Evolutionary conservation across 2,888 invertebrate species (phyloP), one percentile per base, ranked within the genome.

Genomic region (Boloria euphrosyne): DNA sequence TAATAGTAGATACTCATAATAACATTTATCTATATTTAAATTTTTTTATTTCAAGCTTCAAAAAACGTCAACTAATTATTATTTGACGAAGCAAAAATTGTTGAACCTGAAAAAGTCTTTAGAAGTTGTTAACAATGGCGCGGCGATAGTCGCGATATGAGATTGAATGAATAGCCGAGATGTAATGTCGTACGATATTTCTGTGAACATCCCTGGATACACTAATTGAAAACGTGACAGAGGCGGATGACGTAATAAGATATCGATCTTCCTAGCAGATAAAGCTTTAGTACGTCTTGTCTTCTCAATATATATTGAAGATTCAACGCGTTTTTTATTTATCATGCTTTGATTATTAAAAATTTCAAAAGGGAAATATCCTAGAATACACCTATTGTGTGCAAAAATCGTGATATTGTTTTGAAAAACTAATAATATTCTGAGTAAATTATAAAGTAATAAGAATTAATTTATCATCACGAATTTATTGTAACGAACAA

Each of bases 161-260:
- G 66, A 54, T 52, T 27, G 53, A 62, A 50, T 71, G 71, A 71
- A 71, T 71, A 68, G 62, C 27, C 53, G 62, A 68, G 57, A 68
- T 66, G 66, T 57, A 60, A 61, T 61, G 53, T 57, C 22, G 27
- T 55, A 61, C 63, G 43, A 62, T 66, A 69, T 63, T 58, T 38
- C 53, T 82, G 78, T 78, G 74, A 77, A 76, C 78, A 75, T 77
- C 77, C 67, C 77, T 78, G 81, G 81, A 79, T 80, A 81, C 79
- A 82, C 87, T 89, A 89, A 90, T 89, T 88, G 87, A 87, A 89
- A 88, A 89, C 90, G 89, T 89, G 89, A 87, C 85, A 51, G 68
- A 60, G 61, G 31, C 54, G 57, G 52, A 38, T 62, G 64, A 74
- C 66, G 76, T 69, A 62, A 71, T 65, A 69, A 73, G 75, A 74